Percentiles rank a stretch among this genome's conserved stretches.
These are phyloP conservation scores for Dromaius novaehollandiae DNA, from an alignment of 2,113 vertebrate genomes.

Conservation along the genomic window DNA sequence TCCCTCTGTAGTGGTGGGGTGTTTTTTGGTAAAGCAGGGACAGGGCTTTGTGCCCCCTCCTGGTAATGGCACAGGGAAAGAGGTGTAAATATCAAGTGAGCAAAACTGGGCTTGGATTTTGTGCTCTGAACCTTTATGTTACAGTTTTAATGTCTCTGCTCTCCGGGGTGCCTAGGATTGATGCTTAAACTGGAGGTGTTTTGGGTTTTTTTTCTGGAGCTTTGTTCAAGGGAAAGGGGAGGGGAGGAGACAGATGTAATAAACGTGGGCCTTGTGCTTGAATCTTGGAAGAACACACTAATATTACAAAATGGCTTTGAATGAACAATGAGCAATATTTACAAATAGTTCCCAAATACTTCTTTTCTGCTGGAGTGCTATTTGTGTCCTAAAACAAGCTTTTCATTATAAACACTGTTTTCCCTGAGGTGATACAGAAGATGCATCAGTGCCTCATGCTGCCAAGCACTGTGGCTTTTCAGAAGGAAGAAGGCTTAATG, in stretches of 20 bases:
- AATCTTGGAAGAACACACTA: not conserved
- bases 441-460: not conserved
- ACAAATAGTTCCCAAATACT: not conserved
- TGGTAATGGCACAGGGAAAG: not conserved
- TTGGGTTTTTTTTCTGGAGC: not conserved
- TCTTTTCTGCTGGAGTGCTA: not conserved
- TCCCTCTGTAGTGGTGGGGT: no score
- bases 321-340: slow-evolving; percentile 3
- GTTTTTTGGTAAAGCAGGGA: no score
- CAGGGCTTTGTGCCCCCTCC: no score
- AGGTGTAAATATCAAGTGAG: not conserved
- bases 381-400: not conserved
- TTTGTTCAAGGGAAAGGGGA: not conserved
- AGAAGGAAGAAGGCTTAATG: slow-evolving; percentile 56
- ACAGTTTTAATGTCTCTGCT: accelerated
- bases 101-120: not conserved
- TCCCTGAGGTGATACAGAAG: slow-evolving; percentile 1
- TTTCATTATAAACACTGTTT: not conserved
- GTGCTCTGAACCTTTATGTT: not conserved
- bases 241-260: not conserved
- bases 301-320: not conserved
- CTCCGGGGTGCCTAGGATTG: not conserved
- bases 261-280: not conserved
- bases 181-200: not conserved
- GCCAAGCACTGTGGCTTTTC: slow-evolving; percentile 52